These are phyloP conservation scores for Pelecanus crispus DNA, from an alignment of 2,113 vertebrate species.

Conservation along the genomic window DNA sequence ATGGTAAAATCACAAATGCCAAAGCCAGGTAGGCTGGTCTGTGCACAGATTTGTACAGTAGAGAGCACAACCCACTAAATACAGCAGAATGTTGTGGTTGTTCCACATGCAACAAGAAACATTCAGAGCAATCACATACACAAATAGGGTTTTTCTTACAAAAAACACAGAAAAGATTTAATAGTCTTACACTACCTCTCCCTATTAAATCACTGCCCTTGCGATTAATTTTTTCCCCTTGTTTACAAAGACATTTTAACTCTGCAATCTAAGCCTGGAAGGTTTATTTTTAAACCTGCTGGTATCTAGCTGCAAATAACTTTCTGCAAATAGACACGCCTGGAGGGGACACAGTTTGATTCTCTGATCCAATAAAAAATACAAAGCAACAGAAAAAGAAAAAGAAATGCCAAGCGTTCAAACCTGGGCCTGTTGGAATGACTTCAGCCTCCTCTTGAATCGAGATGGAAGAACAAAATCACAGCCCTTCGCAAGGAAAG, in stretches of 20 bases:
- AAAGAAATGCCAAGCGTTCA: conserved; percentile 66
- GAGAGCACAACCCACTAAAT: neutral
- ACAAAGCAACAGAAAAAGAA: conserved; percentile 37
- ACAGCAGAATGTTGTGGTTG: neutral
- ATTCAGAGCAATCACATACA: neutral
- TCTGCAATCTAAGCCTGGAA: conserved; percentile 82
- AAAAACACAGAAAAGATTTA: neutral
- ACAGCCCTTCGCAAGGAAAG: conserved; percentile 95
- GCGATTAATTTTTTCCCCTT: conserved; percentile 45
- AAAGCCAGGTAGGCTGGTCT: neutral
- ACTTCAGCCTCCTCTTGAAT: conserved; percentile 98
- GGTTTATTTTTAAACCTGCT: conserved; percentile 91
- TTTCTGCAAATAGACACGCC: conserved; percentile 77
- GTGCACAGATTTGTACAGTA: neutral
- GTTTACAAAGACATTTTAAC: conserved; percentile 82
- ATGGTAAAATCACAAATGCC: neutral
- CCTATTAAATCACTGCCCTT: conserved; percentile 39
- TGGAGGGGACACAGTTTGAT: conserved; percentile 67
- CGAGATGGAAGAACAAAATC: conserved; percentile 98
- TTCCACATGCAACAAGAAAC: neutral
- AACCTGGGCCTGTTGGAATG: conserved; percentile 98
- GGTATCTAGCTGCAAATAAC: conserved; percentile 90
- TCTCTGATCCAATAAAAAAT: conserved; percentile 65
- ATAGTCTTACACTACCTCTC: neutral
- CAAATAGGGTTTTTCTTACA: neutral